These are phyloP conservation scores for Theonella swinhoei DNA, from an alignment of 37 sponge, comb jelly and placozoan genomes.

Conservation along the genomic window DNA sequence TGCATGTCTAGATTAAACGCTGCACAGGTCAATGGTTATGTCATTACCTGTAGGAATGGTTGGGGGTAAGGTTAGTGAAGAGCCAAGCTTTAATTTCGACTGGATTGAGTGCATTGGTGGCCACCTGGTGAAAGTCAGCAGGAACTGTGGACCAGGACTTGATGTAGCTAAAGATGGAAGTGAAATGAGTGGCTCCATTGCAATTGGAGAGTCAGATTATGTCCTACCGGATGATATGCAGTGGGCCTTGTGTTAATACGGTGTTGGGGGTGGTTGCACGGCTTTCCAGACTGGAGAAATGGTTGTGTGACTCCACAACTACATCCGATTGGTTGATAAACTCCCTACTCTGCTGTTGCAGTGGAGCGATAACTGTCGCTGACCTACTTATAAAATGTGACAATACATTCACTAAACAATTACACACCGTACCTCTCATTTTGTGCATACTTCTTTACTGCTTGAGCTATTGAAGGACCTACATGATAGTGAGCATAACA, in stretches of 20 bases:
- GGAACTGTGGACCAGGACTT: constrained; percentile 68
- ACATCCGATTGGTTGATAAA: constrained; percentile 23
- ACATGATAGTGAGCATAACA: background rate
- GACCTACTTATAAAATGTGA: background rate
- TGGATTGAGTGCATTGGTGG: constrained; percentile 14
- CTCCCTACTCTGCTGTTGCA: background rate
- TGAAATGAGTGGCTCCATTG: no score
- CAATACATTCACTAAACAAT: background rate
- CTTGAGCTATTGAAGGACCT: constrained; percentile 11
- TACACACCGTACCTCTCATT: background rate
- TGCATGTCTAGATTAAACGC: no score
- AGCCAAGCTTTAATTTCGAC: constrained; percentile 56
- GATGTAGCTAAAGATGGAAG: constrained; percentile 24
- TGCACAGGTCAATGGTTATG: no score
- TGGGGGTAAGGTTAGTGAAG: constrained; percentile 57
- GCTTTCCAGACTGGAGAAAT: constrained; percentile 19
- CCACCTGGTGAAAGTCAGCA: constrained; percentile 15
- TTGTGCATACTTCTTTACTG: background rate
- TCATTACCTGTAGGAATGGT: constrained; percentile 55
- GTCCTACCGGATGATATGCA: constrained; percentile 40
- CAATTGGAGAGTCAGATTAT: no score
- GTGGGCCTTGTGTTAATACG: background rate
- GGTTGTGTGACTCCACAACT: constrained; percentile 21
- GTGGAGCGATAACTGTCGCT: background rate
- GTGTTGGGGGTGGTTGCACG: background rate